Base-by-base conservation (phyloP, 2,113 vertebrate species). In the Glareola pratincola region DNA sequence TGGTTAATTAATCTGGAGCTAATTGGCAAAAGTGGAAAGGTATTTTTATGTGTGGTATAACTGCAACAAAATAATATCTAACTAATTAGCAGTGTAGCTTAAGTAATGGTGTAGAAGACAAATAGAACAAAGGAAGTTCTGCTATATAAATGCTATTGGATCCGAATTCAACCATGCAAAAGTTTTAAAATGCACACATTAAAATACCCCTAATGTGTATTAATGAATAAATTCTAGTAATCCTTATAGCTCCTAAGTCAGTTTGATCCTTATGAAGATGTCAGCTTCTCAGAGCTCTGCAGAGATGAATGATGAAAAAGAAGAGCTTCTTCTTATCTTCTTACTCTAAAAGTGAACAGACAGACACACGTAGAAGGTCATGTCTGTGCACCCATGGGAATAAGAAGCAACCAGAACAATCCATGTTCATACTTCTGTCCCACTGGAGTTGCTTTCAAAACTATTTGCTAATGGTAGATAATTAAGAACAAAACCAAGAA, bases 1-100 rank as follows among this genome's bases (percentile, higher is more conserved):
- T 83, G 45, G 56, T 73, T 75, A 86, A 94, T 96, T 92, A 23
- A 82, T 71, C 90, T 92, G 54, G 6, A 94, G 57, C 77, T 94
- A 95, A 88, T 59, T 92, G 62, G 14, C 68, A 75, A 15, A 68
- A 88, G 24, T 71, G 27, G 43, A 51, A 51, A 39, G 79, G 63
- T 81, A 34, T 54, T 48, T 69, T 88, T 90, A 32, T 81, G 14
- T 79, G 26, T 78, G n/a, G 12, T 68, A 14, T 41, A 50, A 68
- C 30, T 78, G 51, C 37, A 60, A 17, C 11, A 68, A 50, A 91
- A 63, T 43, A 66, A 47, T 78, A 69, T 20, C 62, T 39, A 32
- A 60, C 45, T 45, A 26, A 12, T 36, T 47, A 62, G 21, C 26
- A 56, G 19, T 14, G 2, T 29, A 87, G 32, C 43, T 48, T 69